Conservation (phyloP, 2,113 vertebrate genomes). For the Genyomyrus donnyi region DNA sequence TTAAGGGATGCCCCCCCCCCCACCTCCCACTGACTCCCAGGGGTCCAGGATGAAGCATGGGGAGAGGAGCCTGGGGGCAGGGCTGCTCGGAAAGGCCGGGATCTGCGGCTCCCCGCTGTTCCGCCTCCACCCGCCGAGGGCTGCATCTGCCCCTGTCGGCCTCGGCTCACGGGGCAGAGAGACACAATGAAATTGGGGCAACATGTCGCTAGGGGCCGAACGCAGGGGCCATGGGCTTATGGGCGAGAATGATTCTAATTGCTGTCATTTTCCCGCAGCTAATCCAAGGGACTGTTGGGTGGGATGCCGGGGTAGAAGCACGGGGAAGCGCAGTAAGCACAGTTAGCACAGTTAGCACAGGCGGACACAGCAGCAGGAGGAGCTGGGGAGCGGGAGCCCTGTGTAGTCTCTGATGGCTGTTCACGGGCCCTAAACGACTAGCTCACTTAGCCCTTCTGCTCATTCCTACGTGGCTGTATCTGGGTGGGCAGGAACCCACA, state of each 20-base stretch:
- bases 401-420: neutral
- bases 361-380: neutral
- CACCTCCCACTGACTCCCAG: slow-evolving; percentile 37
- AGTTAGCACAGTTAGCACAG: neutral
- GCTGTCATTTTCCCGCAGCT: slow-evolving; percentile 66
- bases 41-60: slow-evolving; percentile 30
- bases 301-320: neutral
- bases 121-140: slow-evolving; percentile 42
- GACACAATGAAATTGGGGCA: slow-evolving; percentile 74
- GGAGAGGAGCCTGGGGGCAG: slow-evolving; percentile 44
- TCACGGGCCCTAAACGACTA: neutral
- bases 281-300: slow-evolving; percentile 28
- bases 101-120: neutral
- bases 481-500: neutral
- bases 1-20: slow-evolving; percentile 41
- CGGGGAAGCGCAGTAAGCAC: neutral
- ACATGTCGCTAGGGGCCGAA: slow-evolving; percentile 46
- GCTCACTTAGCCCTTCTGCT: neutral
- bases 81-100: slow-evolving; percentile 23
- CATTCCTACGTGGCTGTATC: neutral
- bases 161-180: slow-evolving; percentile 59
- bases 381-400: neutral
- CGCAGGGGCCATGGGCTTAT: slow-evolving; percentile 57
- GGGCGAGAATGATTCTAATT: slow-evolving; percentile 60
- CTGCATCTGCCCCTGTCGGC: neutral